These are phyloP conservation scores for Hypolimnas misippus DNA, from an alignment of 2,888 invertebrate genomes.

Conservation along the genomic window DNA sequence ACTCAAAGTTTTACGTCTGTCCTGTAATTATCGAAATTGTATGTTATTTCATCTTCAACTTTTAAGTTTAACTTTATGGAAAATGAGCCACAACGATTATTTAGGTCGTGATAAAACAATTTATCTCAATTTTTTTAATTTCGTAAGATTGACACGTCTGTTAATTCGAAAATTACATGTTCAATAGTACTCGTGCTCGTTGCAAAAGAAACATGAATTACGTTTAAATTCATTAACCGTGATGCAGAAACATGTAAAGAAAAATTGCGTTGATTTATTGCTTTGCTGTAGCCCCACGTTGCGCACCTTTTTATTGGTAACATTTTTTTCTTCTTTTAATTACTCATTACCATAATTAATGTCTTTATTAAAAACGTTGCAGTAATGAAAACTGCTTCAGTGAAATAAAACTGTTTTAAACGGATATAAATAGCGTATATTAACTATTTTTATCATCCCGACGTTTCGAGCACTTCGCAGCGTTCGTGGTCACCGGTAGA, in stretches of 20 bases:
- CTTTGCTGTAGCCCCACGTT: neutral
- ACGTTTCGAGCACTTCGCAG: no score
- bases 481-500: no score
- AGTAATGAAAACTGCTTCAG: neutral
- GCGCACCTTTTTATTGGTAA: neutral
- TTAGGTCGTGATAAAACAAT: neutral
- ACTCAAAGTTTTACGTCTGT: slow-evolving; percentile 10
- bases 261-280: slow-evolving; percentile 1
- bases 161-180: neutral
- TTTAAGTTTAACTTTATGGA: neutral
- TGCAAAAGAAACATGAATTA: neutral
- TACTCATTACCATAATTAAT: neutral
- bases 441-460: no score
- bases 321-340: neutral
- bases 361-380: slow-evolving; percentile 1
- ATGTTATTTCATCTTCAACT: slow-evolving; percentile 16
- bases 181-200: neutral
- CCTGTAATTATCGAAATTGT: slow-evolving; percentile 26
- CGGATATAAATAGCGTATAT: no score
- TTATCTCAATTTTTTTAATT: neutral
- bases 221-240: neutral
- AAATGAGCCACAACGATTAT: neutral
- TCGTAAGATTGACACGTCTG: neutral
- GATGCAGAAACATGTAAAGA: neutral
- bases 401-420: no score